Base-by-base conservation (phyloP, 1,140 invertebrate species). In the Planococcus citri region DNA sequence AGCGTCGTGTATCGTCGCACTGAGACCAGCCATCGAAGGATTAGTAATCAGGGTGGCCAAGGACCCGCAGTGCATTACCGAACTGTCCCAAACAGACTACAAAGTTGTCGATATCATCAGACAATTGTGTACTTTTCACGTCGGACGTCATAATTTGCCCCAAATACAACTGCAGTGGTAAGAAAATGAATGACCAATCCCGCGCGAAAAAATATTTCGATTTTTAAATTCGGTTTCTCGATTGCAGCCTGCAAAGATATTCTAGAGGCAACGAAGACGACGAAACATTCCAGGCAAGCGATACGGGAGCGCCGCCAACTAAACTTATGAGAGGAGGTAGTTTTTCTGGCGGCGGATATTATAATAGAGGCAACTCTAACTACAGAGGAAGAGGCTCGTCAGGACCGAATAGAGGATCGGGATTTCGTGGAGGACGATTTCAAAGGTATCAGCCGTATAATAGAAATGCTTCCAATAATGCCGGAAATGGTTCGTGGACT, bases 11-110 rank as follows among this genome's bases (percentile, higher is more conserved):
- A 85, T 98, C 70, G 85, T 93, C 0, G 89, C 91, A 6, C 78
- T 98, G 0, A 83, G 94, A 71, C 94, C 94, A 0, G 88, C 89
- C 0, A 76, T 98, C 1, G 95, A 98, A 80, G 82, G 85, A 72
- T 79, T 97, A 0, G 87, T 98, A 0, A 83, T 94, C 4, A 78
- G 86, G 61, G 87, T 87, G 0, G 86, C 91, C 3, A 81, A 85
- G 69, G 83, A 93, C 72, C 95, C 95, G 0, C 88, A 92, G 75
- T 79, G 80, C 21, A 82, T 87, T 25, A 73, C 84, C 14, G 79
- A 84, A 57, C 77, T 85, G 22, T 80, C 78, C 72, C 78, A 80
- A 0, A 71, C 79, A 1, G 84, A 87, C 72, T 78, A 81, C 70
- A 84, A 86, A 73, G 82, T 85, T 71, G 72, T 79, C 22, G 71